A percentile compares a stretch with the other conserved stretches of the same genome.
phyloP scores from a whole-genome alignment of 2,888 invertebrate genomes.

The Ptychoptera albimana region DNA sequence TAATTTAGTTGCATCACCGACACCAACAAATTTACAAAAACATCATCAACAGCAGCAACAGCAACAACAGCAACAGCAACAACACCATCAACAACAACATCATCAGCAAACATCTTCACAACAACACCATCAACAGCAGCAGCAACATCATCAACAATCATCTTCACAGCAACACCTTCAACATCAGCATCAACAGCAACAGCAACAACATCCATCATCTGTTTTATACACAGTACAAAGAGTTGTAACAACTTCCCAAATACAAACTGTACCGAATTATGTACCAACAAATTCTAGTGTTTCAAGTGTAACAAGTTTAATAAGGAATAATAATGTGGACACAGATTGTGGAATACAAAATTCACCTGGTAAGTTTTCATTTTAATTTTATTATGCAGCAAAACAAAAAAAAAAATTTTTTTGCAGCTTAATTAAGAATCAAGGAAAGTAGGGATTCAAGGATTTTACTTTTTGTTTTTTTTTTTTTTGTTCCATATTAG shows the following conservation, averaged over 20 bases:
- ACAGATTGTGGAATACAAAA: constrained; percentile 18
- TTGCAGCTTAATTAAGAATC: no score
- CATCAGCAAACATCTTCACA: constrained; percentile 14
- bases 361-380: constrained; percentile 20
- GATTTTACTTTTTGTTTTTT: no score
- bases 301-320: constrained; percentile 26
- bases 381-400: no score
- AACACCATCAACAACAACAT: constrained; percentile 11
- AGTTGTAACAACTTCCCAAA: constrained; percentile 30
- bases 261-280: constrained; percentile 25
- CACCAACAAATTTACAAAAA: constrained; percentile 14
- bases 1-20: constrained; percentile 9
- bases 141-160: constrained; percentile 8
- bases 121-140: constrained; percentile 9
- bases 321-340: constrained; percentile 17
- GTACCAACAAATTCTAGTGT: constrained; percentile 29
- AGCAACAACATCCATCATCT: constrained; percentile 17
- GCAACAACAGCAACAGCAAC: constrained; percentile 12
- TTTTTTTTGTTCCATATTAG: no score
- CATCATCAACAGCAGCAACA: constrained; percentile 14
- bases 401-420: no score
- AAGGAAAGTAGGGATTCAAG: no score
- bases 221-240: constrained; percentile 30
- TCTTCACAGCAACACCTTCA: constrained; percentile 7
- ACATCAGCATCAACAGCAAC: constrained; percentile 9